phyloP scores from a whole-genome alignment of 2,888 invertebrate species.

The Ectropis crepuscularia region DNA sequence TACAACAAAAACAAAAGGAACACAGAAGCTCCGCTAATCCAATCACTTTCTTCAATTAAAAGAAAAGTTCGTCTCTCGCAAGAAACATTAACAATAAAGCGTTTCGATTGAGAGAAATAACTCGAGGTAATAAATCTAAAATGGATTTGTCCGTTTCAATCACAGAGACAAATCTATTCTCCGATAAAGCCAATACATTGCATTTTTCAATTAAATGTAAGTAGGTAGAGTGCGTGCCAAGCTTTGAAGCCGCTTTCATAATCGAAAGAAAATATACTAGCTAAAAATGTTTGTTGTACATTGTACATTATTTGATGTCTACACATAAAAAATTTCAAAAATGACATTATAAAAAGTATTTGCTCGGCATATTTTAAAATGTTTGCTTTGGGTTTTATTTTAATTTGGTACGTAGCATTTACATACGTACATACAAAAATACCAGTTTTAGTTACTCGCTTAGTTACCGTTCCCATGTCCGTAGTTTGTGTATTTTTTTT shows the following conservation, averaged over 20 bases:
- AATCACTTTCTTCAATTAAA: conserved; percentile 17
- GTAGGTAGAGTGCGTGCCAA: conserved; percentile 5
- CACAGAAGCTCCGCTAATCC: neutral
- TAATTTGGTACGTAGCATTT: too few relatives aligned
- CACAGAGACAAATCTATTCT: conserved; percentile 46
- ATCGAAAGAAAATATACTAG: neutral
- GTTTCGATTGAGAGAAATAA: conserved; percentile 27
- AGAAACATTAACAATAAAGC: conserved; percentile 41
- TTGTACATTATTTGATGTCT: too few relatives aligned
- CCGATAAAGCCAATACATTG: conserved; percentile 37
- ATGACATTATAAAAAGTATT: too few relatives aligned
- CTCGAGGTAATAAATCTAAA: conserved; percentile 32
- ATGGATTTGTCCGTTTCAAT: conserved; percentile 40
- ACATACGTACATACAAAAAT: too few relatives aligned
- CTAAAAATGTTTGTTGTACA: too few relatives aligned
- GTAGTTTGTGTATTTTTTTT: too few relatives aligned
- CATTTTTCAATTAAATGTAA: conserved; percentile 54
- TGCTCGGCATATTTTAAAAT: too few relatives aligned
- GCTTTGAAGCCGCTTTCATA: neutral
- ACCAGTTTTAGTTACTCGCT: too few relatives aligned
- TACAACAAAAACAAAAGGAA: conserved; percentile 2
- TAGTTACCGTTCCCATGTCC: too few relatives aligned
- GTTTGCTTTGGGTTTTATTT: too few relatives aligned
- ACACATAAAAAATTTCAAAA: too few relatives aligned
- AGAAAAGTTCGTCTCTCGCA: conserved; percentile 17